Conservation (phyloP, 2,113 vertebrate genomes). For the Ochotona curzoniae region DNA sequence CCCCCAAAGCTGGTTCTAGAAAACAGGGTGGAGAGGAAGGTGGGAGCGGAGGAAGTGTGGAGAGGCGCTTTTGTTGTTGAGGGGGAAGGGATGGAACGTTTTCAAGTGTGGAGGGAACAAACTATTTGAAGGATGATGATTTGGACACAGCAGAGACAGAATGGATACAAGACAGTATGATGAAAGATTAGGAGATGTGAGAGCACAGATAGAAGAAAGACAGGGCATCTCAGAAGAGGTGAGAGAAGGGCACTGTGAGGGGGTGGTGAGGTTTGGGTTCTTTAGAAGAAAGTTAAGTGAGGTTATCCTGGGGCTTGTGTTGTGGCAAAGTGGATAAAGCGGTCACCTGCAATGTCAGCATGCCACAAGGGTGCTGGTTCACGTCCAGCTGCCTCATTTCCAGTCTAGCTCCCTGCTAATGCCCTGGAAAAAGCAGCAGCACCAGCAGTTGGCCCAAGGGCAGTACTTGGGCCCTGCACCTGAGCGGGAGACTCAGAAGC, state of each 20-base stretch:
- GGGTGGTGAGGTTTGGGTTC: background rate
- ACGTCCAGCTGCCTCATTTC: too few relatives aligned
- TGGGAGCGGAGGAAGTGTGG: too few relatives aligned
- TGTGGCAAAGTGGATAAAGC: too few relatives aligned
- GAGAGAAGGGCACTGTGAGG: background rate
- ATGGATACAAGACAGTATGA: background rate
- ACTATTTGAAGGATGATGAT: background rate
- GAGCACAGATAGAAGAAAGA: background rate
- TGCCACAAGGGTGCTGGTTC: too few relatives aligned
- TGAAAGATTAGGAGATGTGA: background rate
- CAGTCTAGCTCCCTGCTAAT: too few relatives aligned
- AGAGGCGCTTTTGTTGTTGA: background rate
- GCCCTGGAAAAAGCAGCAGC: too few relatives aligned
- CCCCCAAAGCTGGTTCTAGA: background rate
- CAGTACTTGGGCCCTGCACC: too few relatives aligned
- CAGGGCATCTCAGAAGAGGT: background rate
- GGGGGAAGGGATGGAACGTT: background rate
- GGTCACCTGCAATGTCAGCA: too few relatives aligned
- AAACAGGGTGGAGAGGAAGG: background rate
- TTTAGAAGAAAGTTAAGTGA: background rate
- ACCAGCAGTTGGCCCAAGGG: too few relatives aligned
- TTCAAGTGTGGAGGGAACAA: background rate
- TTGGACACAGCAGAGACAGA: background rate
- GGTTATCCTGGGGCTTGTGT: too few relatives aligned
- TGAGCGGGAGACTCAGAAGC: too few relatives aligned